Evolutionary conservation across 2,797 vertebrate genomes (phyloP), one percentile per base, ranked within the genome.

Genomic region (Myripristis jacobus): DNA sequence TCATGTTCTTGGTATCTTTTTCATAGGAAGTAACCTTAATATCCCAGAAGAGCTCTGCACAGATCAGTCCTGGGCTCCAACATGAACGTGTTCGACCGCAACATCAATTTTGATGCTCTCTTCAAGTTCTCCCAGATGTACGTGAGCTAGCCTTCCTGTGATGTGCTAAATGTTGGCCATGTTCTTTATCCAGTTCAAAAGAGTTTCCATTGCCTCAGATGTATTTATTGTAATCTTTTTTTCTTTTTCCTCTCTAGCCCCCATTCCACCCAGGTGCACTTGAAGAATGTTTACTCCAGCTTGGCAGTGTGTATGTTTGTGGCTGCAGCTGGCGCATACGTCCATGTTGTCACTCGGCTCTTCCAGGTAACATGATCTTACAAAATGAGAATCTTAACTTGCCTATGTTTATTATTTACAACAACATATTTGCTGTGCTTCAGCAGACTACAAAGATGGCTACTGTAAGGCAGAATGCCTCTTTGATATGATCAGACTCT

Each of bases 201-300:
- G 0, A 0, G 6, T 59, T 34, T 60, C 25, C 3, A 1, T 60
- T 0, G 4, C 18, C 21, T 63, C 21, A 15, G 9, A 13, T 5
- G 6, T 46, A 12, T 21, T 64, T 18, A n/a, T 16, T 38, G 3
- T 36, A 4, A 72, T 73, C 48, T 64, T 1, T n/a, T 34, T 66
- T 16, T n/a, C n/a, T n/a, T n/a, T n/a, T n/a, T n/a, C n/a, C n/a
- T n/a, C n/a, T n/a, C n/a, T n/a, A 95, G 94, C 83, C 96, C 97
- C 7, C 92, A 94, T 36, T 96, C 96, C 12, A 99, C 97, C 73
- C 97, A 97, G 93, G 94, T 96, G 88, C 97, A 99, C 88, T 89
- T 99, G 92, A 99, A 98, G 93, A 97, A 94, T 90, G 98, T 99
- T 53, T 99, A 99, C 63, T 95, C 96, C 89, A 96, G 96, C 86